Percentiles rank a stretch among this genome's conserved stretches.
Evolutionary conservation across 2,797 vertebrate genomes (phyloP).

Genomic region (Lutjanus argentimaculatus): DNA sequence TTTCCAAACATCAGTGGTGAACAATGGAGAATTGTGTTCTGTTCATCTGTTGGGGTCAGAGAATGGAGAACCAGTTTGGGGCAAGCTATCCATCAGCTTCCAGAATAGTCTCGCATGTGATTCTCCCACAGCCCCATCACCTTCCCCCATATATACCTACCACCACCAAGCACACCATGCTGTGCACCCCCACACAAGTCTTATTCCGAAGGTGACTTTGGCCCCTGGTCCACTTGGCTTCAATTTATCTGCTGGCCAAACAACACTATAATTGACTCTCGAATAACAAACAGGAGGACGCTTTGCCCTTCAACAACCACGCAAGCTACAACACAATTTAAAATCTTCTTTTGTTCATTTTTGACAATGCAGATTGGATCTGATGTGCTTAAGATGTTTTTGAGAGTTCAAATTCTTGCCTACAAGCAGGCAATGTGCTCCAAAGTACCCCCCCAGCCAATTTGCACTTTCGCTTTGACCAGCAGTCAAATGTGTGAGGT

Average conservation of each 20-base stretch:
- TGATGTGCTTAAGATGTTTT: constrained; percentile 57
- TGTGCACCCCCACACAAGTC: constrained; percentile 26
- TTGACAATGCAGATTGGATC: constrained; percentile 53
- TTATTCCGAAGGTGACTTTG: constrained; percentile 69
- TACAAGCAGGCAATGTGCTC: constrained; percentile 20
- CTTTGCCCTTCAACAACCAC: constrained; percentile 51
- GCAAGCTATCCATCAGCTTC: constrained; percentile 54
- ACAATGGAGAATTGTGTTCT: constrained; percentile 56
- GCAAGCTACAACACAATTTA: constrained; percentile 34
- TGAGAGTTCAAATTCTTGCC: constrained; percentile 56
- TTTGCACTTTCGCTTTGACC: constrained; percentile 74
- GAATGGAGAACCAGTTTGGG: constrained; percentile 41
- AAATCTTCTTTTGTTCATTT: constrained; percentile 45
- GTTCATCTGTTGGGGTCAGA: constrained; percentile 61
- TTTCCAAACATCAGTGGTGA: constrained; percentile 41
- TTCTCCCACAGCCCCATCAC: constrained; percentile 25
- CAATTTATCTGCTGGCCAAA: constrained; percentile 64
- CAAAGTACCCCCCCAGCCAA: constrained; percentile 43
- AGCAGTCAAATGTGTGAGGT: constrained; percentile 61
- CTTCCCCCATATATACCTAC: constrained; percentile 32
- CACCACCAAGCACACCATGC: neutral
- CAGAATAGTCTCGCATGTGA: constrained; percentile 20
- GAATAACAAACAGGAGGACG: constrained; percentile 60
- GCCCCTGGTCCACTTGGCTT: constrained; percentile 48
- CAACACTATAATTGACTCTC: constrained; percentile 65